Evolutionary conservation across 2,797 vertebrate genomes (phyloP).

Genomic region (Nannoperca obscura): DNA sequence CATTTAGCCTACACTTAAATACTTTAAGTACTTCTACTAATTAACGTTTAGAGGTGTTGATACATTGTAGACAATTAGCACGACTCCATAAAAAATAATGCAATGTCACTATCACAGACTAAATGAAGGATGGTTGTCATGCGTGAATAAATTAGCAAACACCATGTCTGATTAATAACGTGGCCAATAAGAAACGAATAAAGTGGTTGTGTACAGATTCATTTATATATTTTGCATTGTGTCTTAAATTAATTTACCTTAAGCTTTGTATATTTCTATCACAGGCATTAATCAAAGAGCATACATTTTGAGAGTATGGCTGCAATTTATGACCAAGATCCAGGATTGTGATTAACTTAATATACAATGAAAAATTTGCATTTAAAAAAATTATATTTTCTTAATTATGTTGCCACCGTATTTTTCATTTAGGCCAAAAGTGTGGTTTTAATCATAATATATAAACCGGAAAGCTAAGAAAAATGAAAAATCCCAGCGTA

Average conservation of each 20-base stretch:
- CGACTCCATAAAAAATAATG: neutral
- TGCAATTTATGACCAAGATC: slow-evolving; percentile 17
- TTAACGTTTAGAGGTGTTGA: neutral
- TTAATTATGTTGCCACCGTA: slow-evolving; percentile 25
- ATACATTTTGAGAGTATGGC: neutral
- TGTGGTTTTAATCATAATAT: slow-evolving; percentile 24
- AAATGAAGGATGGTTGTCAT: neutral
- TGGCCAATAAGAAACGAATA: slow-evolving; percentile 25
- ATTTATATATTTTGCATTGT: slow-evolving; percentile 11
- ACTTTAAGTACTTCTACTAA: neutral
- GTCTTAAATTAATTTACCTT: slow-evolving; percentile 8
- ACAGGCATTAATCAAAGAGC: neutral
- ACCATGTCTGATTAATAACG: slow-evolving; percentile 7
- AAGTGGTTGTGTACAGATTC: slow-evolving; percentile 13
- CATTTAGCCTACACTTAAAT: neutral
- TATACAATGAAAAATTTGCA: slow-evolving; percentile 1
- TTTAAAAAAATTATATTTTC: slow-evolving; percentile 18
- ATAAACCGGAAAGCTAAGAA: slow-evolving; percentile 20
- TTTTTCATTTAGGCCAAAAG: slow-evolving; percentile 35
- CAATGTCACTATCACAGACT: slow-evolving; percentile 1
- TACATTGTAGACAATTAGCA: slow-evolving; percentile 3
- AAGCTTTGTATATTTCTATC: slow-evolving; percentile 6
- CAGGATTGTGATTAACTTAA: slow-evolving; percentile 23
- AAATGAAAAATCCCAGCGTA: slow-evolving; percentile 12
- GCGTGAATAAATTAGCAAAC: slow-evolving; percentile 20